These are phyloP conservation scores for Conus canariensis DNA, from an alignment of 2,888 invertebrate genomes.

Conservation along the genomic window DNA sequence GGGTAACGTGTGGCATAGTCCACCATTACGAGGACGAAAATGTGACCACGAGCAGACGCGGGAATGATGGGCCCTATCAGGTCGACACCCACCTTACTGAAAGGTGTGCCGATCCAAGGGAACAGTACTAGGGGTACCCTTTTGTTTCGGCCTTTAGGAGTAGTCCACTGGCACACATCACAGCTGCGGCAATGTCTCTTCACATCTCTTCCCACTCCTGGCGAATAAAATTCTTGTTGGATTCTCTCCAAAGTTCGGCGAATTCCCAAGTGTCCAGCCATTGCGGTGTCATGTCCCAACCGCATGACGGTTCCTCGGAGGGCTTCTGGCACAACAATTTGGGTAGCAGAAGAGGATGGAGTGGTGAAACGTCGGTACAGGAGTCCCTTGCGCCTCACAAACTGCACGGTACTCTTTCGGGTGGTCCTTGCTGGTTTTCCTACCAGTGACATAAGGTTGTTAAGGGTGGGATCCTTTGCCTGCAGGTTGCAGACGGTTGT, in stretches of 20 bases:
- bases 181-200: not conserved
- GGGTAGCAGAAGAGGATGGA: not conserved
- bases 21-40: slow-evolving; percentile 44
- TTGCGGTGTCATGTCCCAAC: not conserved
- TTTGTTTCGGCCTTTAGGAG: not conserved
- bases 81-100: not conserved
- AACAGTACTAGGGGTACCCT: not conserved
- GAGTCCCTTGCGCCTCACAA: not conserved
- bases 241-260: not conserved
- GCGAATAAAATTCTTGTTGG: not conserved
- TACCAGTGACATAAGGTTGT: not conserved
- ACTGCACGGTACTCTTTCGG: not conserved
- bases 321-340: not conserved
- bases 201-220: not conserved
- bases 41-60: slow-evolving; percentile 23
- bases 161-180: not conserved
- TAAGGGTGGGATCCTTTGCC: not conserved
- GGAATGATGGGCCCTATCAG: not conserved
- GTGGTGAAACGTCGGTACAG: not conserved
- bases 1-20: not conserved
- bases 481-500: not conserved
- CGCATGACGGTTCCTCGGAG: not conserved
- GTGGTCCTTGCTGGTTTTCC: not conserved
- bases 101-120: not conserved
- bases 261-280: not conserved